A percentile compares a stretch with the other conserved stretches of the same genome.
Evolutionary conservation across 2,797 vertebrate species (phyloP).

Genomic region (Meriones psammophilus): DNA sequence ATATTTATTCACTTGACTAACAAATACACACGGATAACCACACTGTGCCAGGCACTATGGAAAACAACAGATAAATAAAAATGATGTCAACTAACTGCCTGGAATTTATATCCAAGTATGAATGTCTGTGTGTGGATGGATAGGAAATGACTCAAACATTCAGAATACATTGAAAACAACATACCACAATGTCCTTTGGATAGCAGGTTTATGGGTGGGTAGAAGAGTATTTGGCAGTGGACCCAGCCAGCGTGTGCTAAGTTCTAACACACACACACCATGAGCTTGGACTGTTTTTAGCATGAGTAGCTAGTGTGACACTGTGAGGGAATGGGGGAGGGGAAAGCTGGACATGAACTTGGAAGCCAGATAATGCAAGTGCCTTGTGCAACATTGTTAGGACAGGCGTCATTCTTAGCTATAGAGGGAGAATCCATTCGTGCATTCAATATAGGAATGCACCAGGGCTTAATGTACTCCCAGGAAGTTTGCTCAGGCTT

Average conservation of each 20-base stretch:
- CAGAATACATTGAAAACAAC: background rate
- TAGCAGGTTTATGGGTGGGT: background rate
- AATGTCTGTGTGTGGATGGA: background rate
- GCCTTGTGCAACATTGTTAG: background rate
- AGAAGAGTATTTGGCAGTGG: background rate
- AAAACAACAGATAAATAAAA: background rate
- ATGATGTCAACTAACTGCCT: background rate
- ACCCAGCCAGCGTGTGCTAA: background rate
- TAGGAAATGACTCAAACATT: background rate
- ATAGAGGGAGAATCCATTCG: background rate
- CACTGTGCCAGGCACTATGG: background rate
- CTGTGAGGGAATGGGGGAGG: fast-evolving
- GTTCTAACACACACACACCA: background rate
- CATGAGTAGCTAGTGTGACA: background rate
- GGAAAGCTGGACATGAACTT: background rate
- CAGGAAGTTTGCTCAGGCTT: background rate
- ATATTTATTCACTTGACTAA: background rate
- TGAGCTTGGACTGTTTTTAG: background rate
- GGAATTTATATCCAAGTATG: background rate
- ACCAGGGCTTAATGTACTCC: background rate
- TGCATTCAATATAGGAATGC: background rate
- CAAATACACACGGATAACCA: background rate
- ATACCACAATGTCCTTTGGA: background rate
- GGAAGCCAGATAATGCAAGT: background rate
- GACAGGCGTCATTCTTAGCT: background rate